Conservation (phyloP, 2,888 invertebrate species). For the Notocelia uddmanniana region DNA sequence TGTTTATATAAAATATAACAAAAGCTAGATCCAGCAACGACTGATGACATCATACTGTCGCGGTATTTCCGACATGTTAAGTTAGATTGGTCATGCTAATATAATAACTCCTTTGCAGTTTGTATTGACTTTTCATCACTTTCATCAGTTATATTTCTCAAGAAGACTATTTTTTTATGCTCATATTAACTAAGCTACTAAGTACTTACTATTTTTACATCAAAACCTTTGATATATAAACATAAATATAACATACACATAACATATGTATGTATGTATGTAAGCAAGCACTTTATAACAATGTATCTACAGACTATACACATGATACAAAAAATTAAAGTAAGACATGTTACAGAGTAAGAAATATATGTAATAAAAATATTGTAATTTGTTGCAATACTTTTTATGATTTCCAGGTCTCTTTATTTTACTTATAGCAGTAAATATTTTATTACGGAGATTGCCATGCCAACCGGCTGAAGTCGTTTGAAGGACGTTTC, state of each 20-base stretch:
- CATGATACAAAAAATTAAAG: no score
- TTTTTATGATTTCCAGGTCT: background rate
- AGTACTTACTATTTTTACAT: no score
- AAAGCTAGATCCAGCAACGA: background rate
- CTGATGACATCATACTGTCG: slow-evolving; percentile 9
- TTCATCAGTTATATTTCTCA: no score
- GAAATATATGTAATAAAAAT: no score
- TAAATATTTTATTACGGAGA: slow-evolving; percentile 14
- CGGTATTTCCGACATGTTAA: slow-evolving; percentile 17
- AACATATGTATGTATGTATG: no score
- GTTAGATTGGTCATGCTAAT: slow-evolving; percentile 12
- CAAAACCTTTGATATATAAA: no score
- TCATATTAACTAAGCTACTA: background rate
- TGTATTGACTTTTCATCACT: no score
- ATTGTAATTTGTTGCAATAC: background rate
- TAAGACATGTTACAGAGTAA: no score
- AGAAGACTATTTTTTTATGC: no score
- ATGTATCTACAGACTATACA: no score
- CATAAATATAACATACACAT: no score
- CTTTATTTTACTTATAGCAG: background rate
- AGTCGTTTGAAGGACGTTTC: slow-evolving; percentile 32
- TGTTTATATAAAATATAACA: slow-evolving; percentile 5
- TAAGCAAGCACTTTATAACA: no score
- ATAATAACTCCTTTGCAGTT: slow-evolving; percentile 19
- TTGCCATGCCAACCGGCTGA: slow-evolving; percentile 9